phyloP scores from a whole-genome alignment of 1,140 invertebrate genomes.

The Gryllus bimaculatus region DNA sequence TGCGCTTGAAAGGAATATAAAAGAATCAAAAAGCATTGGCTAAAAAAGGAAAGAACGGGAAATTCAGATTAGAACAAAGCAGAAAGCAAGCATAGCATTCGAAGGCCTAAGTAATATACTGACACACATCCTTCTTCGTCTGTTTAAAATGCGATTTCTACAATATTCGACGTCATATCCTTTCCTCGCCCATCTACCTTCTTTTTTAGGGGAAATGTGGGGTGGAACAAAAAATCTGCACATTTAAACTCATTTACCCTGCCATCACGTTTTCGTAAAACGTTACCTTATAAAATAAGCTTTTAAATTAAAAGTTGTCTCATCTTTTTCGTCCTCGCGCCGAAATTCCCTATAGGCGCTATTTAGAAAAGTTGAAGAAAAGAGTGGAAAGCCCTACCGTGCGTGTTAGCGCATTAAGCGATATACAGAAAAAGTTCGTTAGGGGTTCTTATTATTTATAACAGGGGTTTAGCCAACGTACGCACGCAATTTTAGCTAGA shows the following conservation, averaged over 20 bases:
- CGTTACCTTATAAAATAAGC: background rate
- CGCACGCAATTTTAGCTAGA: background rate
- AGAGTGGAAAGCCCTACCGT: background rate
- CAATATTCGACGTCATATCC: too few relatives aligned
- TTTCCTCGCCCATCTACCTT: too few relatives aligned
- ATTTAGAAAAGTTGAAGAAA: background rate
- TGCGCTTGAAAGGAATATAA: too few relatives aligned
- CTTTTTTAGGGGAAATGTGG: too few relatives aligned
- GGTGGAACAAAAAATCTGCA: background rate
- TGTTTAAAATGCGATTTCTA: too few relatives aligned
- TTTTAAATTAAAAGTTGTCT: background rate
- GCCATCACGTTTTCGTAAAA: background rate
- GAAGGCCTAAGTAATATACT: too few relatives aligned
- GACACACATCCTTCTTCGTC: too few relatives aligned
- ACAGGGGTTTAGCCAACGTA: background rate
- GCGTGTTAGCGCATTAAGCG: background rate
- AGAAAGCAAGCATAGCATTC: too few relatives aligned
- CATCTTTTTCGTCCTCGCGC: background rate
- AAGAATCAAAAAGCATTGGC: too few relatives aligned
- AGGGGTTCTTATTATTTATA: background rate
- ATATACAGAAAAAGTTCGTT: slow-evolving; percentile 5
- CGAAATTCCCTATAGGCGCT: background rate
- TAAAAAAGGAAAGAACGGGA: too few relatives aligned
- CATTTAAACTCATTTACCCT: background rate
- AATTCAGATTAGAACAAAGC: too few relatives aligned